phyloP scores from a whole-genome alignment of 2,797 vertebrate genomes.

The Sciurus vulgaris region DNA sequence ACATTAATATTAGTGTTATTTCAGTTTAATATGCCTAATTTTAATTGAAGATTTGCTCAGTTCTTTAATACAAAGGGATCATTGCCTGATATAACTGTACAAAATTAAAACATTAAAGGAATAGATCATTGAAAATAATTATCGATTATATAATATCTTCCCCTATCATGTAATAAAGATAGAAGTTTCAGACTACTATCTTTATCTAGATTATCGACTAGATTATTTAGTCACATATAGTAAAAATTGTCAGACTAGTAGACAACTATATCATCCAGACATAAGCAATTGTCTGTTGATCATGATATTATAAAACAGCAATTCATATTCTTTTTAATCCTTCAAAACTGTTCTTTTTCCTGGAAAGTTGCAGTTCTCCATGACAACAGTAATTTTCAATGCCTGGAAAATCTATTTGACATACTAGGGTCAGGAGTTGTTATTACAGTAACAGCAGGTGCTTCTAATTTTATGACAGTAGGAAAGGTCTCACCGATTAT shows the following conservation, averaged over 20 bases:
- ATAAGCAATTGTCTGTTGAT: background rate
- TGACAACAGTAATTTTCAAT: constrained; percentile 38
- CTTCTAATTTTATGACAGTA: constrained; percentile 60
- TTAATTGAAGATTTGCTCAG: background rate
- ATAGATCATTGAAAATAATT: background rate
- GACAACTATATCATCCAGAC: background rate
- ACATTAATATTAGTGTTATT: background rate
- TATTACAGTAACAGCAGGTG: background rate
- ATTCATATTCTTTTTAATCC: background rate
- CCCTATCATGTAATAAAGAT: too few relatives aligned
- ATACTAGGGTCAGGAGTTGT: background rate
- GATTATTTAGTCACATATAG: background rate
- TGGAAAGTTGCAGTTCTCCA: constrained; percentile 31
- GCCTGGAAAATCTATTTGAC: constrained; percentile 38
- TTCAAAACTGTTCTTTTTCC: background rate
- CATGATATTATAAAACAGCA: background rate
- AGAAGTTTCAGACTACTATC: too few relatives aligned
- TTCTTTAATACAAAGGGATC: background rate
- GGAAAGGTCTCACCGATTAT: background rate
- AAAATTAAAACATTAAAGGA: background rate
- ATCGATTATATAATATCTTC: background rate
- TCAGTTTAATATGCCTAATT: background rate
- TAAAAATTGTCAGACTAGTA: background rate
- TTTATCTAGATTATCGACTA: background rate
- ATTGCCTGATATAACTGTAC: background rate